These are phyloP conservation scores for Pleuronectes platessa DNA, from an alignment of 2,113 vertebrate species.

Conservation along the genomic window DNA sequence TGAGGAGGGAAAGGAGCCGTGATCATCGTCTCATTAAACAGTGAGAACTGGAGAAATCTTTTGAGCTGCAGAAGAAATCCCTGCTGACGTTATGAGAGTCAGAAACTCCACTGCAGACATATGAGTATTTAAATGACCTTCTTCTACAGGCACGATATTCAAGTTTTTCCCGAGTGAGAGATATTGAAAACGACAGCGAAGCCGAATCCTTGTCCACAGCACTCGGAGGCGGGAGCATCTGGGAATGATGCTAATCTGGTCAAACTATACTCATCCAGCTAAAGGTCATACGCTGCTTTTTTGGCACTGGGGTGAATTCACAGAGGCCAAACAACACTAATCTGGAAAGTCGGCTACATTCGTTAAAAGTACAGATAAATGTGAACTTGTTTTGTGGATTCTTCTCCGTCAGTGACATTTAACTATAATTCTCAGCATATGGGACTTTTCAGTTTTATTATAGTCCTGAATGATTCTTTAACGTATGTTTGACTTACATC, in stretches of 20 bases:
- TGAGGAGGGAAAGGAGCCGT: conserved; percentile 52
- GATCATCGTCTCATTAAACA: not conserved
- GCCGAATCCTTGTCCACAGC: not conserved
- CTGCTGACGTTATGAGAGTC: not conserved
- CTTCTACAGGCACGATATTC: not conserved
- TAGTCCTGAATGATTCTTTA: not conserved
- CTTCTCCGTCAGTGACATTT: not conserved
- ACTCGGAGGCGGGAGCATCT: conserved; percentile 5
- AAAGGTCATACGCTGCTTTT: conserved; percentile 17
- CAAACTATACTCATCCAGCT: not conserved
- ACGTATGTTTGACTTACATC: not conserved
- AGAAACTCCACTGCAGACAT: not conserved
- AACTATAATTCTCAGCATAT: not conserved
- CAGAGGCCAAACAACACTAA: conserved; percentile 22
- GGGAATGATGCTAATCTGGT: conserved; percentile 17
- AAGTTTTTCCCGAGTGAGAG: not conserved
- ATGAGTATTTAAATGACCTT: conserved; percentile 23
- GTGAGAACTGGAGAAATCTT: not conserved
- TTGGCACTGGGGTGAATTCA: not conserved
- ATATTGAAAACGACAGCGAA: not conserved
- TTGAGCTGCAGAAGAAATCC: not conserved
- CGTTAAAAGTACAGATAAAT: not conserved
- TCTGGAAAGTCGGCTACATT: not conserved
- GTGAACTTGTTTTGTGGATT: too few species aligned
- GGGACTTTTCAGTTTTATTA: not conserved